Percentiles rank a stretch among this genome's conserved stretches.
These are phyloP conservation scores for Mimumesa dahlbomi DNA, from an alignment of 2,888 invertebrate genomes.

Conservation along the genomic window DNA sequence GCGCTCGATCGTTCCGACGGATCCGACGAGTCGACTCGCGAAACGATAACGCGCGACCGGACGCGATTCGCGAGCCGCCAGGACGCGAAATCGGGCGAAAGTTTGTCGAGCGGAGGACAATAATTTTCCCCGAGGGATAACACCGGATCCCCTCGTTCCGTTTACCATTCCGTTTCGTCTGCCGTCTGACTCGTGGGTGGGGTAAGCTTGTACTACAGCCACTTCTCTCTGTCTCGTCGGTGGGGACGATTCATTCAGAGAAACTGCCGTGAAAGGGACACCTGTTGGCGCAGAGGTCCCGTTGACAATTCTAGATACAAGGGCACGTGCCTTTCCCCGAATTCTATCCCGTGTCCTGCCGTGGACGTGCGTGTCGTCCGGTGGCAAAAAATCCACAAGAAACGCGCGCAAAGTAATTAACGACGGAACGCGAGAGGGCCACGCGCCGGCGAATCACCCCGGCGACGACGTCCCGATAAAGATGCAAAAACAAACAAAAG, in stretches of 20 bases:
- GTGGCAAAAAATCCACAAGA: no score
- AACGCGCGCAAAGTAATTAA: no score
- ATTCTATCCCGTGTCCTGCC: slow-evolving; percentile 10
- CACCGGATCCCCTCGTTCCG: slow-evolving; percentile 76
- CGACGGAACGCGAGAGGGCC: no score
- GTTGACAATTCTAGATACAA: slow-evolving; percentile 78
- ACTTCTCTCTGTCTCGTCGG: slow-evolving; percentile 69
- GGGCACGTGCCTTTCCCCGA: slow-evolving; percentile 64
- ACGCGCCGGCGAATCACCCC: no score
- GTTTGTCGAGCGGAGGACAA: slow-evolving; percentile 65
- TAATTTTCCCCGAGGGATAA: slow-evolving; percentile 70
- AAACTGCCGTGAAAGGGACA: slow-evolving; percentile 80
- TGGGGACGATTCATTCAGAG: slow-evolving; percentile 80
- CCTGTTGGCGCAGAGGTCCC: slow-evolving; percentile 78
- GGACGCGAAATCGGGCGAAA: background rate
- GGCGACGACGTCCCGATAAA: background rate
- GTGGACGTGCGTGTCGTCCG: no score
- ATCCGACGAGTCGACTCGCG: background rate
- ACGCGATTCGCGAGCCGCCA: background rate
- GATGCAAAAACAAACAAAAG: no score
- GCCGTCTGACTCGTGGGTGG: slow-evolving; percentile 78
- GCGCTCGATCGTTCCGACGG: no score
- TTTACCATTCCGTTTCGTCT: slow-evolving; percentile 80
- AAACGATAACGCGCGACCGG: background rate
- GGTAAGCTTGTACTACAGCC: slow-evolving; percentile 77